phyloP scores from a whole-genome alignment of 2,113 vertebrate species.

The Pampusana beccarii region DNA sequence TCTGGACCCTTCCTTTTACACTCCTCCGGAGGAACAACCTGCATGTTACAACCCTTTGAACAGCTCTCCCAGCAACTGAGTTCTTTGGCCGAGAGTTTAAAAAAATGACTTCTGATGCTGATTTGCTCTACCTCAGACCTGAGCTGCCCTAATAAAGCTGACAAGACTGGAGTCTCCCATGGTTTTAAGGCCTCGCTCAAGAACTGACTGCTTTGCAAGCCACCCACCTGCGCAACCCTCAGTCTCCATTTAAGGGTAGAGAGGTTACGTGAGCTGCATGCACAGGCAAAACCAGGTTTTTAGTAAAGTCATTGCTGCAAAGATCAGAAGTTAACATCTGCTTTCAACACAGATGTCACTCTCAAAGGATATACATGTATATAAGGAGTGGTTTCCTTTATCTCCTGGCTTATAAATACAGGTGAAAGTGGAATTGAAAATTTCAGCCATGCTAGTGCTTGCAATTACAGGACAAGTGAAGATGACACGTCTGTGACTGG shows the following conservation, averaged over 20 bases:
- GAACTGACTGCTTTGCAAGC: not conserved
- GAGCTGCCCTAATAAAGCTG: not conserved
- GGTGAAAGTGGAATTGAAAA: not conserved
- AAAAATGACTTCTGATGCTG: not conserved
- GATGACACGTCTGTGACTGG: not conserved
- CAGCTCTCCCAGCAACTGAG: not conserved
- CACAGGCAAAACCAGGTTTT: not conserved
- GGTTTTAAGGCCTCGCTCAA: not conserved
- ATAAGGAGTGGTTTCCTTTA: not conserved
- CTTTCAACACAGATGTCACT: not conserved
- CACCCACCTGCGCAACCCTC: not conserved
- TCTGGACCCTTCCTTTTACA: not conserved
- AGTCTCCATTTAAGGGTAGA: not conserved
- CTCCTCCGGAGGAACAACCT: not conserved
- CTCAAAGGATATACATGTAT: not conserved
- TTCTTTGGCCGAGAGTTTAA: not conserved
- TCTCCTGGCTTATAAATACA: not conserved
- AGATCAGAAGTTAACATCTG: not conserved
- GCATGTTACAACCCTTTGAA: not conserved
- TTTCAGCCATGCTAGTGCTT: not conserved
- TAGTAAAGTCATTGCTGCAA: not conserved
- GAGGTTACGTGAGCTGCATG: not conserved
- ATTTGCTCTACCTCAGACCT: not conserved
- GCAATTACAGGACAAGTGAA: not conserved
- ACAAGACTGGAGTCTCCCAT: not conserved